These are phyloP conservation scores for Xestia xanthographa DNA, from an alignment of 2,888 invertebrate species.

Conservation along the genomic window DNA sequence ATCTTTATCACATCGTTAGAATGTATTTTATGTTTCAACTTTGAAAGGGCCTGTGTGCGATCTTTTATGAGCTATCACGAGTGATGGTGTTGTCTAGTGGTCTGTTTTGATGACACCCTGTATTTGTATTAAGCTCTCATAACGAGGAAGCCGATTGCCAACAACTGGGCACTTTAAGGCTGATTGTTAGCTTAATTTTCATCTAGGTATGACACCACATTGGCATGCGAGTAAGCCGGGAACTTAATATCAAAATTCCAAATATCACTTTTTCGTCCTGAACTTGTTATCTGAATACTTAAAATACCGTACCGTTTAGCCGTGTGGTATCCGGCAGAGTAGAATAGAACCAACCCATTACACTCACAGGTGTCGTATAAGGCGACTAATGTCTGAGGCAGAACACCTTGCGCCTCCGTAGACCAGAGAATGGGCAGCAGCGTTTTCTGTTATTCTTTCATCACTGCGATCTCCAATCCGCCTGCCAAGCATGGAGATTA, in stretches of 20 bases:
- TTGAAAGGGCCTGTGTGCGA: slow-evolving; percentile 26
- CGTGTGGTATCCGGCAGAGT: no score
- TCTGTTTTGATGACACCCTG: background rate
- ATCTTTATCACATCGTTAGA: slow-evolving; percentile 69
- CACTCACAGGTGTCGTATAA: no score
- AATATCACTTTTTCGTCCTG: no score
- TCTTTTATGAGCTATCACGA: slow-evolving; percentile 41
- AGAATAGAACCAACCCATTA: no score
- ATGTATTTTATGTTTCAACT: slow-evolving; percentile 53
- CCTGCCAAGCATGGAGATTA: no score
- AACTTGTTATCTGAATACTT: background rate
- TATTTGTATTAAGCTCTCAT: background rate
- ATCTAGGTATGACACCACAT: background rate
- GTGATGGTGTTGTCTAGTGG: slow-evolving; percentile 4
- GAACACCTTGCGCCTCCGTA: no score
- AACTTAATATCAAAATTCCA: background rate
- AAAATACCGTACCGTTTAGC: no score
- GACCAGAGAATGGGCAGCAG: no score
- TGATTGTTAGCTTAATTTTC: background rate
- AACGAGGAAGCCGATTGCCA: background rate
- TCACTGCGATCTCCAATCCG: no score
- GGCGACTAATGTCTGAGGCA: no score
- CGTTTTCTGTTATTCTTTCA: no score
- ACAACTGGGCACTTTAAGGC: background rate
- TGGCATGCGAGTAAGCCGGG: background rate